Base-by-base conservation (phyloP, 1,140 invertebrate species). In the Euschistus heros region DNA sequence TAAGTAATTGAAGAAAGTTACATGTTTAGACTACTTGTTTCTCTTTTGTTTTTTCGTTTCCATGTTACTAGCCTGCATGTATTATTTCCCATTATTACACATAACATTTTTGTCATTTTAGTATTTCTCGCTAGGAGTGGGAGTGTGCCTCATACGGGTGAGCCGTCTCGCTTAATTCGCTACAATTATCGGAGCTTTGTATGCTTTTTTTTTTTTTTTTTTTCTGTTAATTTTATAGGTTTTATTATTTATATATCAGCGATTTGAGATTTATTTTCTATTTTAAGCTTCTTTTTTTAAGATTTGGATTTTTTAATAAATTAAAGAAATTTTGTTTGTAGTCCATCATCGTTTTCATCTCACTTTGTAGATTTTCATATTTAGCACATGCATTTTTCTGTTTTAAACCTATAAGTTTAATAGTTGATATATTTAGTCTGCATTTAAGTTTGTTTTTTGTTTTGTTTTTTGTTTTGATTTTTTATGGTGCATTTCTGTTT, bases 121-220 rank as follows among this genome's bases (percentile, higher is more conserved):
- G 82, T 84, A 80, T 81, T 84, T 80, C 83, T 84, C 79, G 80
- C 83, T 83, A 85, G 83, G 83, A 83, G 83, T 77, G 83, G 83
- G 82, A 81, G 81, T 77, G 79, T 84, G 76, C 81, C 82, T 78
- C 82, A 82, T 78, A 76, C 84, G 78, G 83, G 83, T 85, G 82
- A 85, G 83, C 79, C 79, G 79, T 79, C 70, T 69, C 59, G 37
- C 59, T 33, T 61, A n/a, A 37, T 61, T 61, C 22, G 13, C 50
- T 22, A 20, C 18, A 54, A 54, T 22, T 22, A 61, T 18, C 27
- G 27, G 27, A 44, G 27, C 15, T 61, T 26, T 26, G 59, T 61
- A 30, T 61, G n/a, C 26, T 61, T 61, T 42, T 20, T 75, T 76
- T 69, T 42, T 69, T 57, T 70, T 72, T 66, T 66, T 69, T 64